These are phyloP conservation scores for Gonatopus flavifemur DNA, from an alignment of 1,140 invertebrate species.

Conservation along the genomic window DNA sequence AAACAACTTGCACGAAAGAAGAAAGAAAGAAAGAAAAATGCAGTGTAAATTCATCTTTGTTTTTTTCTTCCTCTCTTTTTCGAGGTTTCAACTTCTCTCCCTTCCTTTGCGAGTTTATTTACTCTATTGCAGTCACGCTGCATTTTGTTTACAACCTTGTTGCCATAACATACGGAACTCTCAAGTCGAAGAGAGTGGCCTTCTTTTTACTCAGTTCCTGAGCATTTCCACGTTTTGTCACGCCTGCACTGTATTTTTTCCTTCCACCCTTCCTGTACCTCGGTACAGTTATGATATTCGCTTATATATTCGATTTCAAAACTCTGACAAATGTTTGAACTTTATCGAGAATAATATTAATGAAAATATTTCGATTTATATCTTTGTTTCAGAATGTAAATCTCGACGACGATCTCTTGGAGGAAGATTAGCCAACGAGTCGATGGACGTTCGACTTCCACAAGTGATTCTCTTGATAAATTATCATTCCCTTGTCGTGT, in stretches of 20 bases:
- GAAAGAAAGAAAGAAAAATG: background rate
- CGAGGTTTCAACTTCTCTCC: no score
- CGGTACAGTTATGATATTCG: background rate
- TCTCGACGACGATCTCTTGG: slow-evolving; percentile 67
- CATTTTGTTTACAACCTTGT: slow-evolving; percentile 33
- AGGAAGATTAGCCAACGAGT: slow-evolving; percentile 52
- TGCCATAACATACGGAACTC: slow-evolving; percentile 28
- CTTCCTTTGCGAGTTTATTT: slow-evolving; percentile 21
- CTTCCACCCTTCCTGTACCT: slow-evolving; percentile 9
- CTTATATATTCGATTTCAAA: background rate
- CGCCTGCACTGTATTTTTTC: slow-evolving; percentile 9
- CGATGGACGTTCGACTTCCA: slow-evolving; percentile 9
- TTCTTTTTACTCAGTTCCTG: slow-evolving; percentile 14
- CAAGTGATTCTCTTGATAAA: no score
- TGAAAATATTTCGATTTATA: slow-evolving; percentile 2
- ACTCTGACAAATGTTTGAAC: background rate
- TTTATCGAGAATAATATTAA: no score
- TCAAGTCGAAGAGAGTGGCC: slow-evolving; percentile 6
- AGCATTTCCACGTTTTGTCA: slow-evolving; percentile 18
- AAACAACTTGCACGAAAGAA: slow-evolving; percentile 1
- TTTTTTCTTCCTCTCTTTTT: slow-evolving; percentile 2
- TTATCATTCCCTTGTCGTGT: no score
- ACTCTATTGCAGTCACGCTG: slow-evolving; percentile 27
- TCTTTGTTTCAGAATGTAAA: slow-evolving; percentile 63
- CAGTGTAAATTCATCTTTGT: no score